phyloP scores from a whole-genome alignment of 2,888 invertebrate genomes.

The Nemoura dubitans region DNA sequence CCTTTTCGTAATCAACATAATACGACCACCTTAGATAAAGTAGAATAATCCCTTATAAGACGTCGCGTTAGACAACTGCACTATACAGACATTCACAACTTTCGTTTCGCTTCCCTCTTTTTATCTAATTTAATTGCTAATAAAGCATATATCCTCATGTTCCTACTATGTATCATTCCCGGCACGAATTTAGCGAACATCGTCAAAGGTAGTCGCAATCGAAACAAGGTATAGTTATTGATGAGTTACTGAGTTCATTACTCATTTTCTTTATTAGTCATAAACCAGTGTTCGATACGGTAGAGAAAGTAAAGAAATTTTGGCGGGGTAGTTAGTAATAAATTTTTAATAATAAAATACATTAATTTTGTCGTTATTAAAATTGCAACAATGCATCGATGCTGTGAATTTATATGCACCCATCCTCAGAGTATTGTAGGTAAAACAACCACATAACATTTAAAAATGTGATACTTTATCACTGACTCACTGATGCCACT shows the following conservation, averaged over 20 bases:
- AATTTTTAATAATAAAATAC: neutral
- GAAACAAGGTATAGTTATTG: neutral
- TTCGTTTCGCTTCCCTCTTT: slow-evolving; percentile 26
- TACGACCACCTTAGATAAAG: slow-evolving; percentile 9
- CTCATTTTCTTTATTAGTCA: neutral
- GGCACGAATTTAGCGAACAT: neutral
- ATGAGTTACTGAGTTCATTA: neutral
- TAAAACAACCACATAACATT: no score
- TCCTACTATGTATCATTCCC: neutral
- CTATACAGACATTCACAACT: neutral
- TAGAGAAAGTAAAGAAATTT: neutral
- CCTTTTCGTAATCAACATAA: neutral
- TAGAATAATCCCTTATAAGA: slow-evolving; percentile 12
- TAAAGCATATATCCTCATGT: neutral
- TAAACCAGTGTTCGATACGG: neutral
- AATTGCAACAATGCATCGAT: no score
- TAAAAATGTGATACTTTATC: no score
- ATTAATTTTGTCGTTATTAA: no score
- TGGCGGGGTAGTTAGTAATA: neutral
- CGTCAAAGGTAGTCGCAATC: neutral
- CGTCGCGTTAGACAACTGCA: neutral
- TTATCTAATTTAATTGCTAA: slow-evolving; percentile 32
- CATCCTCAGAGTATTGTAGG: no score
- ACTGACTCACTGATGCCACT: neutral
- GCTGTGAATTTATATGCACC: no score